These are phyloP conservation scores for Xiphorhynchus erythropygius DNA, from an alignment of 2,797 vertebrate species.

Conservation along the genomic window DNA sequence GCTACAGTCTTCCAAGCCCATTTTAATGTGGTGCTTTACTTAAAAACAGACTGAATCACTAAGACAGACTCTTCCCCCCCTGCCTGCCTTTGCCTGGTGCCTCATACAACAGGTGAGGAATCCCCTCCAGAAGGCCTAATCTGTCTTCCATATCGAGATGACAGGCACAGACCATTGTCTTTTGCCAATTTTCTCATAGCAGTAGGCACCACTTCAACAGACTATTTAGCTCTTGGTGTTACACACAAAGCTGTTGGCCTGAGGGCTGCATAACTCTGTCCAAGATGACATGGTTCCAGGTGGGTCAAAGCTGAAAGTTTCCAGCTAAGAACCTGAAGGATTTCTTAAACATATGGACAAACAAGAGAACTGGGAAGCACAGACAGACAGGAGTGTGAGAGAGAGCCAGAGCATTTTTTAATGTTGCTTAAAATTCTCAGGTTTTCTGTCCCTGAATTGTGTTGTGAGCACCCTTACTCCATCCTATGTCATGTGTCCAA, in stretches of 20 bases:
- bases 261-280: neutral
- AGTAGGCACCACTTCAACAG: conserved; percentile 43
- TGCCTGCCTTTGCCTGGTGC: neutral
- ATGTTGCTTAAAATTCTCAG: neutral
- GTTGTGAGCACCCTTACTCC: neutral
- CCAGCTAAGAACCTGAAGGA: conserved; percentile 38
- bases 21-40: neutral
- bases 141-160: neutral
- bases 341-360: conserved; percentile 7
- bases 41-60: neutral
- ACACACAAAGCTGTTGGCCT: conserved; percentile 23
- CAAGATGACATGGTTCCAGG: conserved; percentile 62
- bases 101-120: neutral
- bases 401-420: neutral
- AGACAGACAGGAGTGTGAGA: neutral
- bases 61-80: neutral
- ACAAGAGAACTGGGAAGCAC: neutral
- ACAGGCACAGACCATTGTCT: neutral
- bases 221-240: neutral
- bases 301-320: conserved; percentile 60
- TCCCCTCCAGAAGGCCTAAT: neutral
- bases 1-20: neutral
- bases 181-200: conserved; percentile 17
- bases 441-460: neutral
- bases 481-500: neutral